Evolutionary conservation across 2,797 vertebrate genomes (phyloP).

Genomic region (Delichon dasypus): DNA sequence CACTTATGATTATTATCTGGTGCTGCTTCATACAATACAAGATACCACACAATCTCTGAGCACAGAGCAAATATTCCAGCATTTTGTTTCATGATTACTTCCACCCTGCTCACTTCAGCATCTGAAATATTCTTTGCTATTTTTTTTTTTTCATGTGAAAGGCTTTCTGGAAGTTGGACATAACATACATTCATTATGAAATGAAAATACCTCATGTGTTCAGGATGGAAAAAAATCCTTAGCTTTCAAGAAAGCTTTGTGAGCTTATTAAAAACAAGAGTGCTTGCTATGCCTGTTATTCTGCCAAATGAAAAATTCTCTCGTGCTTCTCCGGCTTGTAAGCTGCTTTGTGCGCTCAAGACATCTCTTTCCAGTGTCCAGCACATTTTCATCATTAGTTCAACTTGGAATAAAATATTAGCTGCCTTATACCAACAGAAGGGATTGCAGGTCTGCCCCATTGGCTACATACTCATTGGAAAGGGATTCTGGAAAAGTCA

Average conservation of each 20-base stretch:
- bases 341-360: constrained; percentile 18
- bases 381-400: constrained; percentile 4
- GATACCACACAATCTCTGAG: background rate
- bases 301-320: constrained; percentile 58
- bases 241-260: constrained; percentile 59
- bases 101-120: background rate
- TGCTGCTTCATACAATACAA: constrained; percentile 39
- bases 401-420: background rate
- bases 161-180: constrained; percentile 46
- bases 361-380: background rate
- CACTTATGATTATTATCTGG: constrained; percentile 43
- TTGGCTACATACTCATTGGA: background rate
- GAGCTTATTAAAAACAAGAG: constrained; percentile 57
- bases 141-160: constrained; percentile 15
- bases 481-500: background rate
- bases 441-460: background rate
- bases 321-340: constrained; percentile 11
- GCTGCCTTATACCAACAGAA: background rate
- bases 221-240: constrained; percentile 35
- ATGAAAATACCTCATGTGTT: constrained; percentile 58
- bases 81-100: constrained; percentile 1
- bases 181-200: constrained; percentile 48
- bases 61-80: background rate
- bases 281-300: background rate
- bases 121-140: constrained; percentile 4